Base-by-base conservation (phyloP, 2,888 invertebrate genomes). In the Oxyscelio sp. region DNA sequence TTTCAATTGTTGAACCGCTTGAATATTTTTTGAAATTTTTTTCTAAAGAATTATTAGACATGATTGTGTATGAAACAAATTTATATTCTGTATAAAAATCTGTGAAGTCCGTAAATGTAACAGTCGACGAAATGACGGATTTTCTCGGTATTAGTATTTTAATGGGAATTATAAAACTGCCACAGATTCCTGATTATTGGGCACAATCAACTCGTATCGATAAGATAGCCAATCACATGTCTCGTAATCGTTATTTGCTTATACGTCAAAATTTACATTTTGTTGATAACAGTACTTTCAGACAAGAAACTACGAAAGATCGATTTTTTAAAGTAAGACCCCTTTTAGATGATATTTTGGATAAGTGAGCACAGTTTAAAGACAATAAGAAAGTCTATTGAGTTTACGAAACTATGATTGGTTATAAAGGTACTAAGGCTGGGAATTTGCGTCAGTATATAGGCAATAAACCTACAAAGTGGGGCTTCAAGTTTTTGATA, bases 31-130 rank as follows among this genome's bases (percentile, higher is more conserved):
- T 43, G n/a, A n/a, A 43, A n/a, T 43, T 43, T 8, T 43, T 43
- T 43, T 43, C 43, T 3, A 3, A 15, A n/a, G 43, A 43, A 15
- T 43, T 43, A 8, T 15, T 43, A 4, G 4, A 15, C 4, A 17
- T 8, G 8, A 48, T 48, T 2, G 48, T 48, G 15, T 19, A 8
- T 17, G 21, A 48, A 11, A 54, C 50, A 24, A 66, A 59, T 74
- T 52, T 63, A 24, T 74, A 52, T 61, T 48, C 61, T 4, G 31
- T 24, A 24, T 43, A 74, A 73, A 61, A 61, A 43, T 9, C 1
- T 0, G 61, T 38, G 15, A 43, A 27, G 13, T 52, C 54, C 59
- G 13, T 21, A 15, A 13, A 50, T 31, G 38, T 4, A 15, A 66
- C 24, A 11, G n/a, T 9, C 1, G 31, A 48, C 6, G 66, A 38